Evolutionary conservation across 2,888 invertebrate species (phyloP).

Genomic region (Notocelia uddmanniana): DNA sequence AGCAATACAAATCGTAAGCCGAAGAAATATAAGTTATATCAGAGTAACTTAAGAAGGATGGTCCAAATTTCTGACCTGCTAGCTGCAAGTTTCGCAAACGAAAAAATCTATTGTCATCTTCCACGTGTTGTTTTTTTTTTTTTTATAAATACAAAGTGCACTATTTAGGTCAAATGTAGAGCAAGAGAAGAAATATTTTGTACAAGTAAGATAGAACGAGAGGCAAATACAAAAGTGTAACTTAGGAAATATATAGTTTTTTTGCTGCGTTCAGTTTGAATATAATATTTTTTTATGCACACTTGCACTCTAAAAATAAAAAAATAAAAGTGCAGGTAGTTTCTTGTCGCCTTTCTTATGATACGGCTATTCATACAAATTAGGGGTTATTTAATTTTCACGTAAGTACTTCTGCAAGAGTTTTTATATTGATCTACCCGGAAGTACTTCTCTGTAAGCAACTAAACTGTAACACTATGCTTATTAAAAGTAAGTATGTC

Average conservation of each 20-base stretch:
- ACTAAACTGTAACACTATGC: too few relatives aligned
- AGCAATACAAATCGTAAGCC: slow-evolving; percentile 36
- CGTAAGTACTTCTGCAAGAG: too few relatives aligned
- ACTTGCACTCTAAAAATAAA: slow-evolving; percentile 1
- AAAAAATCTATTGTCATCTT: slow-evolving; percentile 58
- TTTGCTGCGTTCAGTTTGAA: not conserved
- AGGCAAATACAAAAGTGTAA: slow-evolving; percentile 3
- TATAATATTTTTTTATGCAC: too few relatives aligned
- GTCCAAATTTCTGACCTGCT: slow-evolving; percentile 58
- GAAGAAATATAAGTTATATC: slow-evolving; percentile 1
- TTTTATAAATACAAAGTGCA: slow-evolving; percentile 21
- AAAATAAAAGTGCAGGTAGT: slow-evolving; percentile 14
- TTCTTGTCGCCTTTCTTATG: not conserved
- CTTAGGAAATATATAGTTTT: not conserved
- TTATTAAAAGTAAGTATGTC: too few relatives aligned
- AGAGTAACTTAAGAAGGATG: slow-evolving; percentile 45
- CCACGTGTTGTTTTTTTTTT: slow-evolving; percentile 60
- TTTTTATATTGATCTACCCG: too few relatives aligned
- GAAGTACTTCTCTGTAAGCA: too few relatives aligned
- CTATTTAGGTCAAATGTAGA: slow-evolving; percentile 33
- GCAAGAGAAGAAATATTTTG: not conserved
- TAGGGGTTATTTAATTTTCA: not conserved
- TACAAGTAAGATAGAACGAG: not conserved
- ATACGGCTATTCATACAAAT: not conserved
- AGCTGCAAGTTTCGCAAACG: slow-evolving; percentile 54